Evolutionary conservation across 1,140 invertebrate species (phyloP).

Genomic region (Cotesia glomerata): DNA sequence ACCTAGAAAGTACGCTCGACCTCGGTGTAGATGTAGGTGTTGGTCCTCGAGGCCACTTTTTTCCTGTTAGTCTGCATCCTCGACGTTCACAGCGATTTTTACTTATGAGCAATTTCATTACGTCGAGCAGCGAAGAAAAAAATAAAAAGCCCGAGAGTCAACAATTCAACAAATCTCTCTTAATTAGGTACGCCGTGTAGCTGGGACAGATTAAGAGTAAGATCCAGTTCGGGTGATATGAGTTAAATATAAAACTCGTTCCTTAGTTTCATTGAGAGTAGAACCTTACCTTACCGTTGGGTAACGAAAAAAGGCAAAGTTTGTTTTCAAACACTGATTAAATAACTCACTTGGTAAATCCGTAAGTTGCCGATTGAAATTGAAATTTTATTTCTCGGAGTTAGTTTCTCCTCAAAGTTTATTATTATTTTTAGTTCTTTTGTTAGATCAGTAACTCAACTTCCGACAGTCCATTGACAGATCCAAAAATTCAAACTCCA

Average conservation of each 20-base stretch:
- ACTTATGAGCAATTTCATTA: slow-evolving; percentile 3
- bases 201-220: background rate
- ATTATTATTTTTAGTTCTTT: background rate
- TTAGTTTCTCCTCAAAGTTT: background rate
- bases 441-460: background rate
- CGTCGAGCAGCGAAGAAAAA: slow-evolving; percentile 24
- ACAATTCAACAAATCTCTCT: slow-evolving; percentile 21
- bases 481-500: no score
- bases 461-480: background rate
- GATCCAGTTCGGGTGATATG: background rate
- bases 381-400: slow-evolving; percentile 9
- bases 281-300: no score
- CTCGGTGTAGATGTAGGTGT: slow-evolving; percentile 20
- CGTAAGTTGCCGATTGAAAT: background rate
- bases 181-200: background rate
- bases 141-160: slow-evolving; percentile 10
- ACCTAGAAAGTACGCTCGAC: slow-evolving; percentile 22
- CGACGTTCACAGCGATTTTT: background rate
- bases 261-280: no score
- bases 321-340: slow-evolving; percentile 16
- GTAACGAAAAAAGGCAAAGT: background rate
- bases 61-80: background rate
- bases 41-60: background rate
- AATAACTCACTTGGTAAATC: background rate
- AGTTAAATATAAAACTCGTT: background rate